Percentiles rank a stretch among this genome's conserved stretches.
phyloP scores from a whole-genome alignment of 2,113 vertebrate genomes.

The Lycaon pictus region DNA sequence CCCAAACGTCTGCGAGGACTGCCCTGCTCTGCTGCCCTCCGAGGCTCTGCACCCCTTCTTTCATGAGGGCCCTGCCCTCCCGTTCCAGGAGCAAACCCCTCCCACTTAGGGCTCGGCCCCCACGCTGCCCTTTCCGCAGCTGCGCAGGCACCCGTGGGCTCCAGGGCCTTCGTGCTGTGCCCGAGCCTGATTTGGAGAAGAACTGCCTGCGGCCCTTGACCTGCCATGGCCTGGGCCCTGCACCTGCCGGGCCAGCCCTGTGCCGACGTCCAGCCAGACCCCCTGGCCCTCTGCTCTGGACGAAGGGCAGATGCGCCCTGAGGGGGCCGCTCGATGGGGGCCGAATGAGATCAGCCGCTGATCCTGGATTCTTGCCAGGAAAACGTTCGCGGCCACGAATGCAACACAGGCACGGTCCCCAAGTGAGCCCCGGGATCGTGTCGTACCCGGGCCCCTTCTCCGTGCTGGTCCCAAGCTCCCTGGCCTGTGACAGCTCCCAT shows the following conservation, averaged over 20 bases:
- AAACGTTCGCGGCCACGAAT: too few species aligned
- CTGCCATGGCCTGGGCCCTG: accelerated
- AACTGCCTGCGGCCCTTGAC: background rate
- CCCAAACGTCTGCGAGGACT: background rate
- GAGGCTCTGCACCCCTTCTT: background rate
- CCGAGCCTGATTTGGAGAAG: background rate
- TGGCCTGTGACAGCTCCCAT: background rate
- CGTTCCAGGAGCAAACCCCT: background rate
- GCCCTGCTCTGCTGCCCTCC: background rate
- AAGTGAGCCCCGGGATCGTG: background rate
- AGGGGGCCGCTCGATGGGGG: too few species aligned
- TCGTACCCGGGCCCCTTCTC: background rate
- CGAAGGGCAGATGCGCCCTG: accelerated
- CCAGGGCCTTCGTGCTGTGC: accelerated
- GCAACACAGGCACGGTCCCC: too few species aligned
- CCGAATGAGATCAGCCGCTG: too few species aligned
- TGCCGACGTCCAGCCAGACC: background rate
- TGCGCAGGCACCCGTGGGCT: background rate
- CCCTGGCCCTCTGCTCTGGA: background rate
- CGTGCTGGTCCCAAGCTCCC: background rate
- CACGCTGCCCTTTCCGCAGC: too few species aligned
- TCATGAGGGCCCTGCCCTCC: too few species aligned
- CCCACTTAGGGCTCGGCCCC: background rate
- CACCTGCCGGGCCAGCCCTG: accelerated
- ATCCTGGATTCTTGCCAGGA: background rate